These are phyloP conservation scores for Pseudois nayaur DNA, from an alignment of 2,113 vertebrate species.

Conservation along the genomic window DNA sequence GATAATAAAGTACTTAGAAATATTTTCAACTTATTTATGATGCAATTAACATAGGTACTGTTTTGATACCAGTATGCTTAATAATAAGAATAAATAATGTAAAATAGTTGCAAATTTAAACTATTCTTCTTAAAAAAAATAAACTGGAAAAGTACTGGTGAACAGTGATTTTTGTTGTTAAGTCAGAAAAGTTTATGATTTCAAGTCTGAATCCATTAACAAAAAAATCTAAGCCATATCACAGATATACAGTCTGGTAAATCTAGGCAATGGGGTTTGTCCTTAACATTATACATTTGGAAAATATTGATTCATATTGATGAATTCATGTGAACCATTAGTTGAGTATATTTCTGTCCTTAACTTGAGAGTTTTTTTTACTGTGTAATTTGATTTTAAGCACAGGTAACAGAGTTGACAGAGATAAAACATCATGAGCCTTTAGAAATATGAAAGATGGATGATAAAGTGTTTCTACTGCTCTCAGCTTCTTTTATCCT, in stretches of 20 bases:
- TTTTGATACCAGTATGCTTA: background rate
- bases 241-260: background rate
- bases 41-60: background rate
- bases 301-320: background rate
- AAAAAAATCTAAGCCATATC: background rate
- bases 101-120: conserved; percentile 12
- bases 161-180: background rate
- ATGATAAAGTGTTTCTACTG: background rate
- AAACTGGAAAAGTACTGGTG: background rate
- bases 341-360: background rate
- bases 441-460: background rate
- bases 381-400: conserved; percentile 10
- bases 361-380: conserved; percentile 28
- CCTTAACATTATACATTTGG: background rate
- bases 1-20: background rate
- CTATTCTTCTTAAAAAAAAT: background rate
- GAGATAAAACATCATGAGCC: background rate
- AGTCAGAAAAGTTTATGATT: background rate
- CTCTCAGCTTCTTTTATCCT: background rate
- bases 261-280: background rate
- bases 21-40: background rate
- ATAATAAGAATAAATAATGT: background rate
- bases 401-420: background rate
- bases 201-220: background rate
- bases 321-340: background rate